Evolutionary conservation across 1,140 invertebrate species (phyloP), one percentile per base, ranked within the genome.

Genomic region (Drosophila lacteicornis): DNA sequence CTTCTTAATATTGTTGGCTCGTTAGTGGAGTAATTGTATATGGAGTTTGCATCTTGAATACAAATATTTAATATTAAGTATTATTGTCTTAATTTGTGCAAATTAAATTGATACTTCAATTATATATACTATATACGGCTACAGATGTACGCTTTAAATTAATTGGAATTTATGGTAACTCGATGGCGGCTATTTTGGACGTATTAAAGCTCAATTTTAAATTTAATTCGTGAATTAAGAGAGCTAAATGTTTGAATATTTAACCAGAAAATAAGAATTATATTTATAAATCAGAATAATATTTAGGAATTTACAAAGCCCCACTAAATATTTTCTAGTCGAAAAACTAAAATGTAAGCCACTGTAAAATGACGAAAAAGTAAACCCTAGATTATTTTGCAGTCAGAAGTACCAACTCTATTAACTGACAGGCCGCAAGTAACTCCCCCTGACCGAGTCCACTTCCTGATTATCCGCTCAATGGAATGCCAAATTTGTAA

Each of bases 401-500:
- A 55, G 27, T 36, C 22, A 19, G 17, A 40, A 46, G 15, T 46
- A 9, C 7, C 30, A 33, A 33, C 36, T 30, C 47, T 43, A 69
- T 69, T 69, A 51, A 50, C 59, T 30, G 46, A 25, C 27, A 27
- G 25, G 15, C 50, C 49, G 30, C 50, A 63, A 63, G 36, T 22
- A 56, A 30, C 38, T 49, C 43, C 33, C 17, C 22, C 17, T 43
- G 4, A 42, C 36, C 30, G 13, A 53, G 36, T 53, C 42, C 53
- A 65, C 27, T 47, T 46, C 11, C 38, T 51, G 49, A 53, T 58
- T 50, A 76, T 76, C 42, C 36, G 53, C 61, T 46, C 73, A 66
- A 61, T 53, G 47, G 73, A 76, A 76, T 76, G 74, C 53, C 73
- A 76, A 76, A 67, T 67, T 60, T 73, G 70, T 50, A 75, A 75